phyloP scores from a whole-genome alignment of 2,797 vertebrate species.

The Phoeniculus purpureus region DNA sequence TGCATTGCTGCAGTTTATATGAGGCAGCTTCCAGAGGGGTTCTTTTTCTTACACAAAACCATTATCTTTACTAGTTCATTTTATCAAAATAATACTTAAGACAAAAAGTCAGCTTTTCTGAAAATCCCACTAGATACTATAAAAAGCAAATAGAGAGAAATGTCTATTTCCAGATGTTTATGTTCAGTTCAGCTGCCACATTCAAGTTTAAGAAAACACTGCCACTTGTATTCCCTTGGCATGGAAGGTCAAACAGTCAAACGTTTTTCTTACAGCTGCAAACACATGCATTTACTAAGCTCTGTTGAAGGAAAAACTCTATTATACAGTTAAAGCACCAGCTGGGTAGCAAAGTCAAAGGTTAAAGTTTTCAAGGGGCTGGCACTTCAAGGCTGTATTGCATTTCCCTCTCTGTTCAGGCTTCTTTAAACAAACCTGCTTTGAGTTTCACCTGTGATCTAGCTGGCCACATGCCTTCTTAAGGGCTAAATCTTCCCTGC shows the following conservation, averaged over 20 bases:
- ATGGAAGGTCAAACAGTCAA: not conserved
- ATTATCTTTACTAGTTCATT: not conserved
- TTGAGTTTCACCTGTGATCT: slow-evolving; percentile 40
- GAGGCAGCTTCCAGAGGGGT: not conserved
- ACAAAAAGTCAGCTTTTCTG: not conserved
- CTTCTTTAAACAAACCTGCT: slow-evolving; percentile 32
- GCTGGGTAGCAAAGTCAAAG: not conserved
- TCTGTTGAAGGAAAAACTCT: not conserved
- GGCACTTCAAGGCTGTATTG: slow-evolving; percentile 7
- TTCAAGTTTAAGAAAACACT: not conserved
- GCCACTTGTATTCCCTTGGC: not conserved
- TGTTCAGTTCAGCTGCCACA: not conserved
- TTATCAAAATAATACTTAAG: not conserved
- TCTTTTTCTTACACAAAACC: not conserved
- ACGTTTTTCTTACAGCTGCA: not conserved
- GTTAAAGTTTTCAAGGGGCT: slow-evolving; percentile 26
- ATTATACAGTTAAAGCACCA: not conserved
- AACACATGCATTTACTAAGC: not conserved
- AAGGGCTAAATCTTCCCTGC: not conserved
- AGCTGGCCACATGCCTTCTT: not conserved
- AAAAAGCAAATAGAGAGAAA: not conserved
- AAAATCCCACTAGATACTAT: not conserved
- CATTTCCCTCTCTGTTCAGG: slow-evolving; percentile 12
- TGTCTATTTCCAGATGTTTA: not conserved
- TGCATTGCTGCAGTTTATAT: not conserved